Base-by-base conservation (phyloP, 2,113 vertebrate species). In the Sminthopsis crassicaudata region DNA sequence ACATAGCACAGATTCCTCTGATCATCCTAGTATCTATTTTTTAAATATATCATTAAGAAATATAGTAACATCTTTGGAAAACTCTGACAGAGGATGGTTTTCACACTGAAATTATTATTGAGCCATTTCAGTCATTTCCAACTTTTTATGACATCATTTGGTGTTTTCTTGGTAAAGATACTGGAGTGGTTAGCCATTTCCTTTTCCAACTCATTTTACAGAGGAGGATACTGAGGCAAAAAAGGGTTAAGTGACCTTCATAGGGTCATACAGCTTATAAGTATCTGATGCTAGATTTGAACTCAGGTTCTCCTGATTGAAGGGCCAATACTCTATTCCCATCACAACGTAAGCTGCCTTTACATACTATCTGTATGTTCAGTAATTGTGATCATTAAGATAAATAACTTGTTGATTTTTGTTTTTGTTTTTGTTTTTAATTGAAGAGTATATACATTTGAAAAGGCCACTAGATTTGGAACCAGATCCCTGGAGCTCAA, bases 11-110 rank as follows among this genome's bases (percentile, higher is more conserved):
- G 94, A 90, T 95, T 93, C 0, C 12, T 50, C 50, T 88, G 51
- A 88, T 53, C 16, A 92, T 92, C 90, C 55, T 90, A 51, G 51
- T 92, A 94, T 98, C 91, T 48, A 90, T 91, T 94, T 55, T 88
- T 97, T 90, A 14, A 36, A 95, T 91, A 91, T 95, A 94, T 76
- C 93, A 84, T 97, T 94, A 92, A 93, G 55, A 92, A 90, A 51
- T 46, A 27, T 93, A 95, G 94, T 90, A 91, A 95, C 91, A 95
- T 98, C 97, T 92, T 24, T 91, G 89, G 96, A 97, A 96, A 96
- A 91, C 26, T 94, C 88, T 97, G 92, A 92, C n/a, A 93, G 91
- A 95, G 96, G 97, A 42, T 50, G 26, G 60, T 16, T 92, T 96
- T 57, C 76, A 84, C 95, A 97, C 97, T 94, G 95, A 53, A 51